phyloP scores from a whole-genome alignment of 2,113 vertebrate genomes.

The Pitta sordida region DNA sequence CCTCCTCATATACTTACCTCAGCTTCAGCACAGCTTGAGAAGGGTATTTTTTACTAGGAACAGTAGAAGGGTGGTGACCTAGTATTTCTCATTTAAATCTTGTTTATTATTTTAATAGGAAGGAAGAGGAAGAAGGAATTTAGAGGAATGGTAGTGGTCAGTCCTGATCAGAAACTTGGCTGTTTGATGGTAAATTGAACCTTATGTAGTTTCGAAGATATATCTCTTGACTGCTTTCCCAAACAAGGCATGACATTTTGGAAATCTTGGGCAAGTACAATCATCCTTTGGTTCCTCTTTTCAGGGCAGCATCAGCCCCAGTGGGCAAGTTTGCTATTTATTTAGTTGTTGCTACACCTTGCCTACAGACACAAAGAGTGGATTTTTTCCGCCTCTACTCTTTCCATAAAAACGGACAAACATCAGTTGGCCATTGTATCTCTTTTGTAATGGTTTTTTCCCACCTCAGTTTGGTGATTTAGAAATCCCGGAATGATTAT shows the following conservation, averaged over 20 bases:
- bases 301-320: rapidly evolving
- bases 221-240: neutral
- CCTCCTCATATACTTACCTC: neutral
- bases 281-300: neutral
- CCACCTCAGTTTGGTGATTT: neutral
- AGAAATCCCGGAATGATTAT: neutral
- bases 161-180: neutral
- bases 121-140: neutral
- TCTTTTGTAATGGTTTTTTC: neutral
- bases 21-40: neutral
- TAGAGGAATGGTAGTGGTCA: neutral
- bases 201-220: neutral
- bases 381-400: neutral
- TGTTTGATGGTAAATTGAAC: neutral
- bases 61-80: neutral
- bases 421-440: neutral
- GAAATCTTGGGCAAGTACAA: neutral
- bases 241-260: neutral
- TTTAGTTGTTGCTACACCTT: neutral
- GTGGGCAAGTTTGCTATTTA: neutral
- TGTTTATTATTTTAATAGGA: neutral
- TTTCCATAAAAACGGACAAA: neutral
- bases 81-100: neutral
- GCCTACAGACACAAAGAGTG: rapidly evolving
- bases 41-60: neutral